phyloP scores from a whole-genome alignment of 2,888 invertebrate species.

The Trypoxylon attenuatum region DNA sequence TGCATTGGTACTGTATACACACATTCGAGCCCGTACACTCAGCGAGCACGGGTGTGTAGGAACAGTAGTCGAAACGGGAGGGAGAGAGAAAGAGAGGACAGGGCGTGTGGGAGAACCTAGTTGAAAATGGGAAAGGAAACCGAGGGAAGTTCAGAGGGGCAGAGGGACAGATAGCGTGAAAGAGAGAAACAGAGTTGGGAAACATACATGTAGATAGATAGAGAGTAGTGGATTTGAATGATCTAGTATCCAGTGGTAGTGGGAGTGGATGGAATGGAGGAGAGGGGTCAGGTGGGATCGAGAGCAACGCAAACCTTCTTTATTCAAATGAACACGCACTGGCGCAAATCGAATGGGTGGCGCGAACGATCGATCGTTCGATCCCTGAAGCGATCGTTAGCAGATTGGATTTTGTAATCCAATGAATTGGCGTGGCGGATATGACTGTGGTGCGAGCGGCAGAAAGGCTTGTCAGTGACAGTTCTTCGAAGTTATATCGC shows the following conservation, averaged over 20 bases:
- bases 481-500: slow-evolving; percentile 24
- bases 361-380: slow-evolving; percentile 21
- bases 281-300: slow-evolving; percentile 60
- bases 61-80: neutral
- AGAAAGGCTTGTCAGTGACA: slow-evolving; percentile 17
- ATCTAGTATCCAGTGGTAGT: slow-evolving; percentile 22
- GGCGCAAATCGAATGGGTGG: slow-evolving; percentile 21
- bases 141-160: no score
- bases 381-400: slow-evolving; percentile 34
- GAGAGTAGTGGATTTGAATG: slow-evolving; percentile 22
- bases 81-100: slow-evolving; percentile 1
- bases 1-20: slow-evolving; percentile 34
- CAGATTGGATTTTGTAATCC: slow-evolving; percentile 26
- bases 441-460: slow-evolving; percentile 1
- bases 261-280: slow-evolving; percentile 24
- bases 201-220: neutral
- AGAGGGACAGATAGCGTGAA: no score
- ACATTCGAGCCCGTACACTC: neutral
- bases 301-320: slow-evolving; percentile 62
- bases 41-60: neutral
- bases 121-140: no score
- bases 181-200: neutral
- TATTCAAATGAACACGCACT: slow-evolving; percentile 45
- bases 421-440: slow-evolving; percentile 1
- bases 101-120: neutral